Percentiles rank a stretch among this genome's conserved stretches.
phyloP scores from a whole-genome alignment of 2,113 vertebrate genomes.

The Mesocricetus auratus region DNA sequence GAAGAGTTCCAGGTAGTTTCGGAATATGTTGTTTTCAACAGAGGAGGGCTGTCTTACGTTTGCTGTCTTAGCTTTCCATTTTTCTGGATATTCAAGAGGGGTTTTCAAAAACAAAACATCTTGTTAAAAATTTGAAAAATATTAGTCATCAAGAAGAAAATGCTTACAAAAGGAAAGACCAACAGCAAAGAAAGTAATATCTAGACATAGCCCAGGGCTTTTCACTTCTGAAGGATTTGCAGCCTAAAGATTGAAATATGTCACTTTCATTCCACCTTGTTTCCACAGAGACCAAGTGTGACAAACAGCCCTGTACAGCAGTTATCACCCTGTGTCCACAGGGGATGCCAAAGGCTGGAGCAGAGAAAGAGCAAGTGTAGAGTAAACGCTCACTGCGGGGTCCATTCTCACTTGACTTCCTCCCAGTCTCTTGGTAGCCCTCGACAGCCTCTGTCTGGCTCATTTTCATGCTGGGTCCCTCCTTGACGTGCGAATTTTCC shows the following conservation, averaged over 20 bases:
- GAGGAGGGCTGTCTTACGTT: neutral
- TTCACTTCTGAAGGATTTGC: constrained; percentile 28
- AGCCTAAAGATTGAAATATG: constrained; percentile 29
- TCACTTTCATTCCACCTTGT: constrained; percentile 18
- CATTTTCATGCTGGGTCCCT: neutral
- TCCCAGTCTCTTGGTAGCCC: constrained; percentile 8
- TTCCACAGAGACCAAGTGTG: constrained; percentile 41
- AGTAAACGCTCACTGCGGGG: neutral
- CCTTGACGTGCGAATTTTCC: neutral
- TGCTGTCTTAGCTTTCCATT: neutral
- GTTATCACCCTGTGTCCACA: neutral
- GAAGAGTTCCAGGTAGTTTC: neutral
- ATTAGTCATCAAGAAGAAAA: constrained; percentile 51
- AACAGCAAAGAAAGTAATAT: neutral
- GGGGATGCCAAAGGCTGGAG: neutral
- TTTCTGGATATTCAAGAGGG: neutral
- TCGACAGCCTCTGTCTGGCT: neutral
- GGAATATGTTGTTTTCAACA: constrained; percentile 8
- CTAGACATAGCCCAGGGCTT: neutral
- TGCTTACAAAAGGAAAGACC: constrained; percentile 42
- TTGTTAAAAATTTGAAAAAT: constrained; percentile 42
- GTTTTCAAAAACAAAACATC: neutral
- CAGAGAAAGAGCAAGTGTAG: neutral
- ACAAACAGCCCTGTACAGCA: neutral
- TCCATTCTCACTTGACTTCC: neutral